Evolutionary conservation across 2,113 vertebrate genomes (phyloP), one percentile per base, ranked within the genome.

Genomic region (Phylloscopus whistleri): DNA sequence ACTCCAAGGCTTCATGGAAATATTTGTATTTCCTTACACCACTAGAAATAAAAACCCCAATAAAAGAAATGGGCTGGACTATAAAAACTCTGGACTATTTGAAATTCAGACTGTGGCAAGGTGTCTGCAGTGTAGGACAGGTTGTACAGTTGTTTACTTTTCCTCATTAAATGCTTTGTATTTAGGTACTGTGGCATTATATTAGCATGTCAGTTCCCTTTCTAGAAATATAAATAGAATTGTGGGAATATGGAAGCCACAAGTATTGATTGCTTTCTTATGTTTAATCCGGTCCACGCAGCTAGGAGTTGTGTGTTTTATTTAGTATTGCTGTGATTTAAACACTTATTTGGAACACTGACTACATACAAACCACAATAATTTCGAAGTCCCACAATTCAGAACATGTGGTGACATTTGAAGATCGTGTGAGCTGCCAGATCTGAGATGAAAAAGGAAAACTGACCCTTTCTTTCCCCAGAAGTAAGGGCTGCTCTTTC

Each of bases 391-490:
- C 86, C 76, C 90, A 51, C 95, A 92, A 93, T 92, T 84, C 58
- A 53, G 90, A 96, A 95, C 93, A 96, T 88, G 96, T 95, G 95
- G 81, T 96, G 93, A 95, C 93, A 96, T 94, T 92, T 90, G 1
- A 1, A 82, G 90, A 89, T 33, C 0, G 18, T 23, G 73, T 1
- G 10, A 94, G 83, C 66, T 89, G 80, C 88, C 95, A 90, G 82
- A 90, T 44, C 41, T 2, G 33, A 86, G 64, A 84, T 44, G 21
- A 78, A 89, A 90, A 92, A 78, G 20, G 73, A 90, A 89, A 86
- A 93, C 48, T 49, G 89, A 83, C 83, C 86, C 91, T 92, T 90
- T 88, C 43, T 62, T 49, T 66, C 30, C 39, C 33, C 49, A 2
- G 16, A 84, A 88, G 59, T 18, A 53, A 85, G 75, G 44, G 39